Percentiles rank a stretch among this genome's conserved stretches.
Conservation (phyloP, 1,140 invertebrate genomes). For the Leptinotarsa texana region DNA sequence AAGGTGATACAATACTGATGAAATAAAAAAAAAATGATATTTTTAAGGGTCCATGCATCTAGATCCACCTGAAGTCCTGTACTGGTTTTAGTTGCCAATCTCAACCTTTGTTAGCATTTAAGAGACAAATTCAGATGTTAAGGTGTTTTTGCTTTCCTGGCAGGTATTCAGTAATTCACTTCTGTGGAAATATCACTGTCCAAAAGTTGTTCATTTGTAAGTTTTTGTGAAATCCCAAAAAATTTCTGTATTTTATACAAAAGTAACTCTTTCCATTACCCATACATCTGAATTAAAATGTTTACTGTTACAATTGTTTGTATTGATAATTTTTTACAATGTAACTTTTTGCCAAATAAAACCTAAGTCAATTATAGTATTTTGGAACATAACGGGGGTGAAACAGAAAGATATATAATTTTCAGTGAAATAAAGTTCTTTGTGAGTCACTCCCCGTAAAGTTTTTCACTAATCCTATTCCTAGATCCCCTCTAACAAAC, state of each 20-base stretch:
- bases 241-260: too few species aligned
- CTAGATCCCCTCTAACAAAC: too few species aligned
- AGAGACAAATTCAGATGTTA: neutral
- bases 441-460: too few species aligned
- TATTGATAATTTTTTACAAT: slow-evolving; percentile 43
- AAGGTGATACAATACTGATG: slow-evolving; percentile 29
- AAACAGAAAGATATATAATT: too few species aligned
- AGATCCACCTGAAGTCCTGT: slow-evolving; percentile 22
- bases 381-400: too few species aligned
- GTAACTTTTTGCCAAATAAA: slow-evolving; percentile 48
- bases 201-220: too few species aligned
- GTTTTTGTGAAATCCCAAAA: too few species aligned
- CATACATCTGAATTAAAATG: neutral
- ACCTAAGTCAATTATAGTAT: slow-evolving; percentile 44
- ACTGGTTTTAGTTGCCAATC: slow-evolving; percentile 27
- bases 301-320: slow-evolving; percentile 34
- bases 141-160: too few species aligned
- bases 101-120: slow-evolving; percentile 28
- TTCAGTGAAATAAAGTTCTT: too few species aligned
- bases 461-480: too few species aligned
- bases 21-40: slow-evolving; percentile 28
- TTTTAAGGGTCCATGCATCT: slow-evolving; percentile 39
- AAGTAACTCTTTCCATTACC: neutral
- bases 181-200: too few species aligned
- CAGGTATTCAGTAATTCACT: too few species aligned